These are phyloP conservation scores for Chelon labrosus DNA, from an alignment of 2,797 vertebrate genomes.

Conservation along the genomic window DNA sequence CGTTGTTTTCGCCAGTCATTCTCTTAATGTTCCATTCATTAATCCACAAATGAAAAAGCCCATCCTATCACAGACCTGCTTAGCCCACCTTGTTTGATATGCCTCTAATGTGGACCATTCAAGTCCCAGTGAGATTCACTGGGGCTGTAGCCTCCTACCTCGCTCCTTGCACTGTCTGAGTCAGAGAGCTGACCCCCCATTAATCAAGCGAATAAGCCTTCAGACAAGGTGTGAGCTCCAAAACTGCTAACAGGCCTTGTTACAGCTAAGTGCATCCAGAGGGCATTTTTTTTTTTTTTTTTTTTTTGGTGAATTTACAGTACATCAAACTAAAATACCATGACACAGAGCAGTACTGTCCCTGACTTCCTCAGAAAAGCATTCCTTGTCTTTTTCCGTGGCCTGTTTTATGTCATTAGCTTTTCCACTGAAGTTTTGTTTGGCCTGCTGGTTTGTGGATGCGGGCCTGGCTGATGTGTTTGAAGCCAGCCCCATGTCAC, in stretches of 20 bases:
- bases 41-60: slow-evolving; percentile 12
- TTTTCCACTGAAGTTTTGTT: slow-evolving; percentile 22
- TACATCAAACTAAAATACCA: slow-evolving; percentile 8
- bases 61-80: slow-evolving; percentile 1
- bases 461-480: neutral
- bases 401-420: slow-evolving; percentile 46
- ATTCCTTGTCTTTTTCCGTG: slow-evolving; percentile 15
- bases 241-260: slow-evolving; percentile 30
- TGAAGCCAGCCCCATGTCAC: neutral
- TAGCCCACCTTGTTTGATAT: slow-evolving; percentile 9
- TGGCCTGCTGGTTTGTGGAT: slow-evolving; percentile 19
- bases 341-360: slow-evolving; percentile 52
- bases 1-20: neutral
- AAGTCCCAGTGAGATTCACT: slow-evolving; percentile 7
- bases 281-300: slow-evolving; percentile 14
- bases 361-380: slow-evolving; percentile 45
- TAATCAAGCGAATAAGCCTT: slow-evolving; percentile 57
- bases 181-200: slow-evolving; percentile 49
- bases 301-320: slow-evolving; percentile 28
- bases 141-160: slow-evolving; percentile 12
- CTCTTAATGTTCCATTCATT: slow-evolving; percentile 10
- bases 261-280: slow-evolving; percentile 27
- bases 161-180: slow-evolving; percentile 8
- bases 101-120: slow-evolving; percentile 5
- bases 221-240: slow-evolving; percentile 6